phyloP scores from a whole-genome alignment of 2,888 invertebrate genomes.

The Nomada fabriciana region DNA sequence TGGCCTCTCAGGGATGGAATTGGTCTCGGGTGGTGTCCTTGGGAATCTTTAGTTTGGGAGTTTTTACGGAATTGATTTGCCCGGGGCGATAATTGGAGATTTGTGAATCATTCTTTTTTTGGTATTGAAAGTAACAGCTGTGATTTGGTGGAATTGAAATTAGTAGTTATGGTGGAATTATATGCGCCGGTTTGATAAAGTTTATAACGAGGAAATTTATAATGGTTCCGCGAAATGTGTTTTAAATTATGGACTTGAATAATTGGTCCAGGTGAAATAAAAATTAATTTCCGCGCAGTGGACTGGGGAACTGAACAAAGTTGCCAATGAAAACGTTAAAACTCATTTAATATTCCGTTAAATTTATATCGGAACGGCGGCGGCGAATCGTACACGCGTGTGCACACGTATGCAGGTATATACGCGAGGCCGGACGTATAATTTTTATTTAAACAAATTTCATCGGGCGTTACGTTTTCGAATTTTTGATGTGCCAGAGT shows the following conservation, averaged over 20 bases:
- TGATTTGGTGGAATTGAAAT: too few species aligned
- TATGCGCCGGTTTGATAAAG: not conserved
- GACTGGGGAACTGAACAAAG: conserved; percentile 17
- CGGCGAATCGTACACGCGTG: not conserved
- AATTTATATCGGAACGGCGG: conserved; percentile 33
- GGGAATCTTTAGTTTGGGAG: too few species aligned
- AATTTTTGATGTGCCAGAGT: conserved; percentile 54
- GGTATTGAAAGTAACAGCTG: too few species aligned
- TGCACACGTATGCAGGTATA: too few species aligned
- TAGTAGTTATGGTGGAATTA: not conserved
- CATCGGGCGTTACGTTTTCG: conserved; percentile 11
- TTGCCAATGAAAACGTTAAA: conserved; percentile 28
- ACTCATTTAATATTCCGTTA: conserved; percentile 36
- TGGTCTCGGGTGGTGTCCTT: too few species aligned
- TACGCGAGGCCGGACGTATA: conserved; percentile 3
- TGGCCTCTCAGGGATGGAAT: too few species aligned
- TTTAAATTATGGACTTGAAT: conserved; percentile 32
- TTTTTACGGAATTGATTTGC: too few species aligned
- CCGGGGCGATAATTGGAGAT: too few species aligned
- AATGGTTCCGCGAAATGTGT: not conserved
- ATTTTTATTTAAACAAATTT: conserved; percentile 53
- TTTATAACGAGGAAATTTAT: not conserved
- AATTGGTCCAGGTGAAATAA: conserved; percentile 9
- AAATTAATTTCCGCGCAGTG: conserved; percentile 1
- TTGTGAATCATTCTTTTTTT: too few species aligned